These are phyloP conservation scores for Argyresthia goedartella DNA, from an alignment of 2,888 invertebrate species.

Conservation along the genomic window DNA sequence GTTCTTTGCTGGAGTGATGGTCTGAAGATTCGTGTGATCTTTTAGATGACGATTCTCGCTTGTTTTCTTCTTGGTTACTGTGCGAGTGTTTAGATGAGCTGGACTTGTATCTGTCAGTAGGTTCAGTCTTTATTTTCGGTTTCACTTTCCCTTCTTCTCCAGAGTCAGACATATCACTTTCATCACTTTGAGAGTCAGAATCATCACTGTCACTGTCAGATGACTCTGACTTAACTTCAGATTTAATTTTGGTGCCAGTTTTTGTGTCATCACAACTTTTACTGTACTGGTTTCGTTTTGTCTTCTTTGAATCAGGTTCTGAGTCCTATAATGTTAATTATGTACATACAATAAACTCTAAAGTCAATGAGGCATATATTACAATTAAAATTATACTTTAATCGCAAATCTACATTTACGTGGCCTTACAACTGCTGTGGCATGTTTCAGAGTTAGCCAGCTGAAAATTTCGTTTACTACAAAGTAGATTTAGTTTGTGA, in stretches of 20 bases:
- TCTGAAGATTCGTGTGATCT: conserved; percentile 18
- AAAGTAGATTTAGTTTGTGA: no score
- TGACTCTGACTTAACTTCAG: conserved; percentile 28
- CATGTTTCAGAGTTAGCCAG: background rate
- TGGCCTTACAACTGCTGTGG: conserved; percentile 1
- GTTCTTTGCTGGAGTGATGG: conserved; percentile 28
- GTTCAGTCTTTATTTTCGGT: conserved; percentile 36
- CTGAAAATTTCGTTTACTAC: background rate
- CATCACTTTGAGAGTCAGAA: conserved; percentile 30
- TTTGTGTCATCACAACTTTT: conserved; percentile 31
- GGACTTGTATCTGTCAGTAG: conserved; percentile 19
- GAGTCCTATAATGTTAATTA: conserved; percentile 35
- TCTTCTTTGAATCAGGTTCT: conserved; percentile 36
- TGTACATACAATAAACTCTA: background rate
- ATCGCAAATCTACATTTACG: no score
- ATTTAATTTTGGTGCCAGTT: conserved; percentile 19
- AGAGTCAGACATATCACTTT: conserved; percentile 38
- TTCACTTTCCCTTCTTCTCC: conserved; percentile 35
- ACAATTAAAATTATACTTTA: no score
- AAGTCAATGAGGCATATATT: background rate
- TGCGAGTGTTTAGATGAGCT: conserved; percentile 29
- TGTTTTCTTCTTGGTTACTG: conserved; percentile 25
- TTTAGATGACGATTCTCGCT: conserved; percentile 25
- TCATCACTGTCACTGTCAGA: conserved; percentile 25
- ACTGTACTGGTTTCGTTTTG: conserved; percentile 31